Evolutionary conservation across 2,888 invertebrate genomes (phyloP), one percentile per base, ranked within the genome.

Genomic region (Drosophila quinaria): DNA sequence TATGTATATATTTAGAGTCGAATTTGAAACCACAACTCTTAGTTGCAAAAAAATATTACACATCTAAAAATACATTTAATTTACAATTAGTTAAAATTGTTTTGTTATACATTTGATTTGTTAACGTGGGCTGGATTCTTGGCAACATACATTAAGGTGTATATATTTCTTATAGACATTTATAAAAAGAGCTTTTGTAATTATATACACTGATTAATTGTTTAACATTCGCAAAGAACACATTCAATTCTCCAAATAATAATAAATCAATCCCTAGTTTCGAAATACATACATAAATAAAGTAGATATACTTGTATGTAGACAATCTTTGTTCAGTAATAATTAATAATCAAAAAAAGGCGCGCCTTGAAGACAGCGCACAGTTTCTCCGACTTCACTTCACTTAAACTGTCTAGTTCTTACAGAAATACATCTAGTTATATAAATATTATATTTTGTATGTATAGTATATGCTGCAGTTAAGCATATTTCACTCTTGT

Each of bases 11-110:
- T 17, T 75, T 67, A 49, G 56, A 68, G 76, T 76, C 80, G 63
- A 75, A 87, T 72, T 84, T 89, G 87, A 89, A 86, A 86, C 89
- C 85, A 89, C 89, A 84, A 87, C 78, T 70, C 71, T 84, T 80
- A 70, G 67, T 72, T 79, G 55, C 59, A 80, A 82, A 82, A 80
- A 77, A 76, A 60, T 69, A 41, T 77, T 87, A 70, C 54, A 73
- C 55, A 64, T 85, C 82, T 87, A 87, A 87, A 81, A 82, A 87
- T 85, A 85, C 75, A 87, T 85, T 68, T 63, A 83, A 67, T 80
- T 87, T 74, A 87, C 75, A 85, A 68, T 73, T 67, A 70, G 64
- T 61, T 72, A 55, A 56, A 61, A 67, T 75, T 78, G 54, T 44
- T 66, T 75, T 78, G 54, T 44, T 66, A 74, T 72, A 67, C 54